phyloP scores from a whole-genome alignment of 1,140 invertebrate species.

The Mizuhopecten yessoensis region DNA sequence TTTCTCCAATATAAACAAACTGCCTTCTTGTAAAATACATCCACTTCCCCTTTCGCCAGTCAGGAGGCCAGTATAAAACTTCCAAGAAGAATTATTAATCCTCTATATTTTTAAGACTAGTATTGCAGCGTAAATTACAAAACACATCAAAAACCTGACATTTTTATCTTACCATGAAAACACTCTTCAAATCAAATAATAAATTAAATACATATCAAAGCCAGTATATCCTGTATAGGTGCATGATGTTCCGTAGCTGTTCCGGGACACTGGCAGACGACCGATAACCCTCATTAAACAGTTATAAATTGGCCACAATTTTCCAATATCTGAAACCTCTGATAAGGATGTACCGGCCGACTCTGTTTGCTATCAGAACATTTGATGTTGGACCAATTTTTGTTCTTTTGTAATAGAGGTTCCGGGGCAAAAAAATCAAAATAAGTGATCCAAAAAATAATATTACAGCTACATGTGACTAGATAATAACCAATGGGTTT shows the following conservation, averaged over 20 bases:
- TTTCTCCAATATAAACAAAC: no score
- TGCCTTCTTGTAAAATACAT: no score
- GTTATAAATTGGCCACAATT: conserved; percentile 29
- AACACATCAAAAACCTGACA: neutral
- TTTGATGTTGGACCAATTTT: conserved; percentile 29
- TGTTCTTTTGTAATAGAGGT: neutral
- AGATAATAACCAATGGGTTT: neutral
- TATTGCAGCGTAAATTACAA: neutral
- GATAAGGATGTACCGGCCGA: neutral
- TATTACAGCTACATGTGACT: neutral
- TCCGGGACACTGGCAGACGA: neutral
- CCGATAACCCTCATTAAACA: conserved; percentile 16
- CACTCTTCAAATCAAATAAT: neutral
- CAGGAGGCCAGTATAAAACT: no score
- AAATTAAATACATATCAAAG: conserved; percentile 7
- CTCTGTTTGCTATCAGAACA: neutral
- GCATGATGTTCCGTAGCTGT: neutral
- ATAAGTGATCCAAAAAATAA: neutral
- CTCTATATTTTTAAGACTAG: neutral
- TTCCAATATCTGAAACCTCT: conserved; percentile 5
- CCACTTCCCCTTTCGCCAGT: no score
- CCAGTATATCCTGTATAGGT: neutral
- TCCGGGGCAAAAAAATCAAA: neutral
- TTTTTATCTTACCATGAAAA: neutral
- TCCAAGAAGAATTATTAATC: no score